These are phyloP conservation scores for Aporophyla nigra DNA, from an alignment of 2,888 invertebrate species.

Conservation along the genomic window DNA sequence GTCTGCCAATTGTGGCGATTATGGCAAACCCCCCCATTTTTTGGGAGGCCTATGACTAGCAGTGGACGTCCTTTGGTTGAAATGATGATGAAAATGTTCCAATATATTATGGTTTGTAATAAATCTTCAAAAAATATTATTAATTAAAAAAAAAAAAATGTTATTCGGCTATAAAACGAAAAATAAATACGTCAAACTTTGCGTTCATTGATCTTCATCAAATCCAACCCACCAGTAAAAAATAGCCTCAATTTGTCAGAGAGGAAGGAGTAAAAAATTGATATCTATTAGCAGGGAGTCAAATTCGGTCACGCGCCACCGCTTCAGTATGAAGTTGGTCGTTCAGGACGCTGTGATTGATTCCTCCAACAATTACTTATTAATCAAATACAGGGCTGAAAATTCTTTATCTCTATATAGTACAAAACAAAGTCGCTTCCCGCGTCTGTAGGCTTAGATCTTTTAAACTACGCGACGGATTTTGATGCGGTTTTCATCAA, in stretches of 20 bases:
- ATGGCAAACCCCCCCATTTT: too few relatives aligned
- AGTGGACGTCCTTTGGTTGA: too few relatives aligned
- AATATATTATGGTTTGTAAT: too few relatives aligned
- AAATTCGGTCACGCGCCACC: constrained; percentile 13
- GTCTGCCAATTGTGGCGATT: too few relatives aligned
- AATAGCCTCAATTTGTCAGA: constrained; percentile 50
- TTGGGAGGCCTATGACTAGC: too few relatives aligned
- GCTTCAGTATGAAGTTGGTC: constrained; percentile 43
- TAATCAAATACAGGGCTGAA: constrained; percentile 37
- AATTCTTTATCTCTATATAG: too few relatives aligned
- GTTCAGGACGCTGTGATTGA: constrained; percentile 54
- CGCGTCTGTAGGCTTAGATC: too few relatives aligned
- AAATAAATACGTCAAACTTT: constrained; percentile 30
- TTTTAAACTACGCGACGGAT: too few relatives aligned
- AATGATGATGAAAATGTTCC: too few relatives aligned
- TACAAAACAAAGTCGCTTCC: too few relatives aligned
- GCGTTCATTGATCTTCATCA: constrained; percentile 44
- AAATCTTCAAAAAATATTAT: too few relatives aligned
- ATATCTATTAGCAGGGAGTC: constrained; percentile 32
- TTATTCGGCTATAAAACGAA: neutral
- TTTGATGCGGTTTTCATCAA: too few relatives aligned
- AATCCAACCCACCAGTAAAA: constrained; percentile 2
- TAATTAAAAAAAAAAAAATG: neutral
- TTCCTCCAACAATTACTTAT: constrained; percentile 53
- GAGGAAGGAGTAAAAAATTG: constrained; percentile 34